Percentiles rank a stretch among this genome's conserved stretches.
Conservation (phyloP, 2,888 invertebrate genomes). For the Campoplex nolae region DNA sequence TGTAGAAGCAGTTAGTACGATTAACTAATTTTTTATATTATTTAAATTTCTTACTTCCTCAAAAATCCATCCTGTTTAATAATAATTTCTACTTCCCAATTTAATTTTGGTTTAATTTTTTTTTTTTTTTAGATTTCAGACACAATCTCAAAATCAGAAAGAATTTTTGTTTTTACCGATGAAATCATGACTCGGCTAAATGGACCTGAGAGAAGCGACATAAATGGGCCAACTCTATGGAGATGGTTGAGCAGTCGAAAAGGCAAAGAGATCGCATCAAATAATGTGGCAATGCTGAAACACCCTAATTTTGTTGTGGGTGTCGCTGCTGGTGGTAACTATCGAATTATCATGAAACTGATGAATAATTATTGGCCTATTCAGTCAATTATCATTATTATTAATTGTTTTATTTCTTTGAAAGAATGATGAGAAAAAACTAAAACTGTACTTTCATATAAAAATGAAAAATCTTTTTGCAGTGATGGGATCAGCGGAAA, state of each 20-base stretch:
- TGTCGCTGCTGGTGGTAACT: constrained; percentile 81
- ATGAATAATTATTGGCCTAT: background rate
- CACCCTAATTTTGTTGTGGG: constrained; percentile 82
- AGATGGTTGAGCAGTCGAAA: constrained; percentile 75
- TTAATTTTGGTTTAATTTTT: background rate
- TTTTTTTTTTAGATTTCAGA: constrained; percentile 76
- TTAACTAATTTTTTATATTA: constrained; percentile 9
- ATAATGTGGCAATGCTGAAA: constrained; percentile 72
- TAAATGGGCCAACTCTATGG: constrained; percentile 75
- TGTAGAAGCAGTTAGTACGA: constrained; percentile 75
- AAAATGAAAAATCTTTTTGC: constrained; percentile 40
- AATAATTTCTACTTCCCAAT: background rate
- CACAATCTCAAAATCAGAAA: constrained; percentile 74
- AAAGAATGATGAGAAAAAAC: background rate
- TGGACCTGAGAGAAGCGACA: constrained; percentile 65
- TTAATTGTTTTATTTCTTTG: background rate
- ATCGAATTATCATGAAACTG: constrained; percentile 1
- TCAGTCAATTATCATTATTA: background rate
- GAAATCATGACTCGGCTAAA: constrained; percentile 78
- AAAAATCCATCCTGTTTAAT: background rate
- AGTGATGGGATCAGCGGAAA: constrained; percentile 81
- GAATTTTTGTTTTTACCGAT: constrained; percentile 75
- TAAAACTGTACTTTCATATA: background rate
- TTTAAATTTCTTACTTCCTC: background rate
- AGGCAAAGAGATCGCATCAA: constrained; percentile 68